Evolutionary conservation across 2,113 vertebrate species (phyloP).

Genomic region (Albula glossodonta): DNA sequence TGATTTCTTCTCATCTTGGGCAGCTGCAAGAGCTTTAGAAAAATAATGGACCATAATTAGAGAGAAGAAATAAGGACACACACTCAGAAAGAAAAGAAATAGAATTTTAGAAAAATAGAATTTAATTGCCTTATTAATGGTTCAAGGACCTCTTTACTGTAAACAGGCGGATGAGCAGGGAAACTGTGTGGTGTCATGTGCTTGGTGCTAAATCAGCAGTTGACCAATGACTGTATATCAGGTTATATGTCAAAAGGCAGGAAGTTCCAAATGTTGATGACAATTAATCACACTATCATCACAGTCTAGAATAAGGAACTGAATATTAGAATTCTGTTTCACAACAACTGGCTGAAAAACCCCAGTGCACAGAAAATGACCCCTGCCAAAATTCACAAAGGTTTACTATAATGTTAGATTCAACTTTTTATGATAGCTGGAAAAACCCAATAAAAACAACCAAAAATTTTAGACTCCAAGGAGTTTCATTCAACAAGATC

Average conservation of each 20-base stretch:
- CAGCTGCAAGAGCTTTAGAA: not conserved
- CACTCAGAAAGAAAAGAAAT: no score
- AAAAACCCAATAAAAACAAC: no score
- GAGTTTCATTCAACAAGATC: no score
- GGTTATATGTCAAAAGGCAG: constrained; percentile 5
- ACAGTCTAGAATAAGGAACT: not conserved
- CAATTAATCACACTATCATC: not conserved
- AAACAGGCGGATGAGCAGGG: no score
- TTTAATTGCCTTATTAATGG: not conserved
- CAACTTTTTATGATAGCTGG: no score
- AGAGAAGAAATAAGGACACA: not conserved
- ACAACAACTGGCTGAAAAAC: not conserved
- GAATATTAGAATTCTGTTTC: not conserved
- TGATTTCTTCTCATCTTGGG: not conserved
- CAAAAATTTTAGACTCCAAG: no score
- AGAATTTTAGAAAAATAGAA: no score
- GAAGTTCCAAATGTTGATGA: constrained; percentile 15
- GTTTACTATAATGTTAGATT: not conserved
- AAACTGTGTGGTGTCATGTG: not conserved
- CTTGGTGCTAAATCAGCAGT: not conserved
- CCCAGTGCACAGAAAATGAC: not conserved
- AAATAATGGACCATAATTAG: not conserved
- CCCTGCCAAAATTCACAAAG: not conserved
- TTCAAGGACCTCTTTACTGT: no score
- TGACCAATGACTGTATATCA: not conserved